Percentiles rank a stretch among this genome's conserved stretches.
phyloP scores from a whole-genome alignment of 2,113 vertebrate species.

The Siniperca knerii region DNA sequence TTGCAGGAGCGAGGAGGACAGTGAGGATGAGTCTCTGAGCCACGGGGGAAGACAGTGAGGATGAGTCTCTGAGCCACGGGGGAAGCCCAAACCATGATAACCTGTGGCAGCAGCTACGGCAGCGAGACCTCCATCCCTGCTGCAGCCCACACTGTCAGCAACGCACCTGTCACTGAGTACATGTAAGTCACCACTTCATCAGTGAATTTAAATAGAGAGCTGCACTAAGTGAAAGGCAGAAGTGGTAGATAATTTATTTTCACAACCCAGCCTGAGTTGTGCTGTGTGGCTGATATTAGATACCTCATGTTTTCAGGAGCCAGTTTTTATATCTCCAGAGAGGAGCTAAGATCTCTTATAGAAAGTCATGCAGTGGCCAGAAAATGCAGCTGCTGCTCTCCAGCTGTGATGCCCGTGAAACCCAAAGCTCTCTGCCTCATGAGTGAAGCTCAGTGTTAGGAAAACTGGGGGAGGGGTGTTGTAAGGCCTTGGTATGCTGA shows the following conservation, averaged over 20 bases:
- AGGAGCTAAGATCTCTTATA: slow-evolving; percentile 30
- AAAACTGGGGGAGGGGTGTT: slow-evolving; percentile 9
- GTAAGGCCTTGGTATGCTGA: neutral
- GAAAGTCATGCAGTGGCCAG: slow-evolving; percentile 28
- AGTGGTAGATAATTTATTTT: slow-evolving; percentile 39
- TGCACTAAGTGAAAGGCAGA: neutral
- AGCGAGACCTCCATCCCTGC: slow-evolving; percentile 98
- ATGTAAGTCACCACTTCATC: slow-evolving; percentile 88
- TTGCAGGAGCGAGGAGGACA: slow-evolving; percentile 91
- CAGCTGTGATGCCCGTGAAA: slow-evolving; percentile 73
- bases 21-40: slow-evolving; percentile 91
- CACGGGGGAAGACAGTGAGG: slow-evolving; percentile 91
- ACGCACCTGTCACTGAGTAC: slow-evolving; percentile 98
- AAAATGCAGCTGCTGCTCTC: slow-evolving; percentile 72
- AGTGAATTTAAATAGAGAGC: neutral
- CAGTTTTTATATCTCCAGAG: slow-evolving; percentile 46
- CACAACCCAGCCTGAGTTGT: neutral
- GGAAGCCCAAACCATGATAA: too few relatives aligned
- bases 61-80: slow-evolving; percentile 90
- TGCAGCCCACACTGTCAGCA: slow-evolving; percentile 97
- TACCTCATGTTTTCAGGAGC: slow-evolving; percentile 74
- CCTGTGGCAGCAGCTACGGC: slow-evolving; percentile 98
- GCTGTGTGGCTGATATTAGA: neutral
- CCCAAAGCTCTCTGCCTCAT: slow-evolving; percentile 41
- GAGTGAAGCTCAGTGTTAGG: slow-evolving; percentile 26